These are phyloP conservation scores for Erythrocercus mccallii DNA, from an alignment of 2,113 vertebrate species.

Conservation along the genomic window DNA sequence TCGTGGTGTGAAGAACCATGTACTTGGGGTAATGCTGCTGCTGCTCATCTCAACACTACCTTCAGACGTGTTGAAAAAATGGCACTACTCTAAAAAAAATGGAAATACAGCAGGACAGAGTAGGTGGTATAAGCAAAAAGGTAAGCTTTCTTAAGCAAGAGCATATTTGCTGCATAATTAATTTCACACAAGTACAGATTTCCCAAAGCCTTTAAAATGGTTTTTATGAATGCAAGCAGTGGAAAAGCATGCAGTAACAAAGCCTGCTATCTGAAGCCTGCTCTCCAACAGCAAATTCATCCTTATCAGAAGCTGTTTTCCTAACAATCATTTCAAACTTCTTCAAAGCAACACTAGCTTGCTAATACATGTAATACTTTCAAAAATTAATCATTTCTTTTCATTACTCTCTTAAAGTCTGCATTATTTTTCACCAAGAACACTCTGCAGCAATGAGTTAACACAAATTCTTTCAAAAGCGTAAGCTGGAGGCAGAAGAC, in stretches of 20 bases:
- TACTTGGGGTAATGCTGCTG: background rate
- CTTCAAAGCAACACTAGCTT: background rate
- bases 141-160: background rate
- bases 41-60: background rate
- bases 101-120: background rate
- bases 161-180: background rate
- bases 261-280: background rate
- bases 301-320: background rate
- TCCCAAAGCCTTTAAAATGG: background rate
- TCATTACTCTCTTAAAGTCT: background rate
- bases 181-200: background rate
- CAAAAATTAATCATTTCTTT: fast-evolving
- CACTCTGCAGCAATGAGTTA: background rate
- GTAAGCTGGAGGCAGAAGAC: background rate
- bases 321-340: background rate
- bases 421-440: background rate
- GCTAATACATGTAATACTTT: background rate
- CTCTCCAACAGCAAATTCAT: background rate
- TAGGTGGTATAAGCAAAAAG: background rate
- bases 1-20: fast-evolving
- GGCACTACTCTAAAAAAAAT: background rate
- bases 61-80: background rate
- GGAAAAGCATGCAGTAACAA: background rate
- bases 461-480: background rate
- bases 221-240: background rate